Evolutionary conservation across 2,888 invertebrate species (phyloP), one percentile per base, ranked within the genome.

Genomic region (Petrolisthes cinctipes): DNA sequence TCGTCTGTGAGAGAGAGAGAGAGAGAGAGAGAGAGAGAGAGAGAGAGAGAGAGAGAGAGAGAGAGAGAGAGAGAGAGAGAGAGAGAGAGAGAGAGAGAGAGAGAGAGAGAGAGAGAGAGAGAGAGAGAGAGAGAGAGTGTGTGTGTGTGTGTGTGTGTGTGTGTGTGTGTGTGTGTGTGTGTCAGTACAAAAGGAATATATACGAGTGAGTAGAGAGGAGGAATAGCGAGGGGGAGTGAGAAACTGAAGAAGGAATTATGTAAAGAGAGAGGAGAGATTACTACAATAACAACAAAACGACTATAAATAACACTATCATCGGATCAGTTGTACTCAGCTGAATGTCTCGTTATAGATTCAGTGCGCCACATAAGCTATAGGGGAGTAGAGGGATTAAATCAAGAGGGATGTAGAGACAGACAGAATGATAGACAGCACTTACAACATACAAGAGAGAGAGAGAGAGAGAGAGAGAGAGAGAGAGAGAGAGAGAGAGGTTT

Each of bases 51-150:
- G 14, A 14, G 66, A 66, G 66, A 66, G 66, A 14, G 66, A 66
- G 66, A 66, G 66, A 66, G 66, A 66, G 17, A 66, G 66, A 66
- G 66, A 66, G 66, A 66, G 66, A 11, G 66, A 66, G 17, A 66
- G 66, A 66, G 66, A 66, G 66, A 66, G 66, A 66, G 66, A 66
- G 66, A 66, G 66, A 66, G 66, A 66, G 66, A 66, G 66, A 66
- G 66, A 66, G 66, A 66, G 66, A 66, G 66, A 66, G 66, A 66
- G 66, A 66, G 66, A 66, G 66, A 66, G 66, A 66, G 66, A 66
- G 66, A 66, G 66, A 66, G 66, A 66, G 66, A 66, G 66, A 66
- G 66, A 66, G 37, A 37, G 37, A 37, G 37, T 37, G 0, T 37
- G 37, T 37, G 37, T 37, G 37, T 37, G 37, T 37, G 66, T 1